phyloP scores from a whole-genome alignment of 2,113 vertebrate genomes.

The Phodopus roborovskii region DNA sequence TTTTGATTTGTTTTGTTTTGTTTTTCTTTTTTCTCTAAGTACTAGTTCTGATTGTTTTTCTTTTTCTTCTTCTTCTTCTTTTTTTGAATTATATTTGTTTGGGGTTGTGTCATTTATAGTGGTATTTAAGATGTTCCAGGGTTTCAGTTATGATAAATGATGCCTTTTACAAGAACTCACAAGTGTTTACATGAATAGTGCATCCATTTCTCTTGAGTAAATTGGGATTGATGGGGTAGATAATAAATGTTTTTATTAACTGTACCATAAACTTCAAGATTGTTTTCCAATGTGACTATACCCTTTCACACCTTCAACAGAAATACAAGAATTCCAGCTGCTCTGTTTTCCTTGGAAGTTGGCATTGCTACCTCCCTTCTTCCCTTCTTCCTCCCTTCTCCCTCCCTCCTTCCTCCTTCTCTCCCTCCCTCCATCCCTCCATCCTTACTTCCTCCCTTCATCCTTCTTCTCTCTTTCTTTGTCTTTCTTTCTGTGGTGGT shows the following conservation, averaged over 20 bases:
- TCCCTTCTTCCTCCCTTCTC: background rate
- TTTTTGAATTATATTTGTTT: background rate
- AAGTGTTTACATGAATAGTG: background rate
- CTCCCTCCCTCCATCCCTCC: background rate
- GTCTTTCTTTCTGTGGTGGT: background rate
- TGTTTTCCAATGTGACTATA: background rate
- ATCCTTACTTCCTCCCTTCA: background rate
- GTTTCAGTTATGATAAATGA: background rate
- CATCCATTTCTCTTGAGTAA: background rate
- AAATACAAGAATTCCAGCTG: background rate
- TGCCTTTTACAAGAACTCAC: background rate
- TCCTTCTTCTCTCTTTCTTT: no score
- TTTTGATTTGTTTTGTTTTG: background rate
- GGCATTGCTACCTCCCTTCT: background rate
- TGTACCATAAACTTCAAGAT: background rate
- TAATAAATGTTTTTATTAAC: background rate
- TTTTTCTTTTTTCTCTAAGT: background rate
- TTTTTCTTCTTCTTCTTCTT: no score
- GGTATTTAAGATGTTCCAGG: background rate
- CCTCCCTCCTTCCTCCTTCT: background rate
- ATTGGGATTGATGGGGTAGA: background rate
- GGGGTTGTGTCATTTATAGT: background rate
- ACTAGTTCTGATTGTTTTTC: background rate
- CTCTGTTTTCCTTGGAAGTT: background rate
- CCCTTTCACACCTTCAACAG: background rate